Base-by-base conservation (phyloP, 2,888 invertebrate species). In the Branchellion lobata region DNA sequence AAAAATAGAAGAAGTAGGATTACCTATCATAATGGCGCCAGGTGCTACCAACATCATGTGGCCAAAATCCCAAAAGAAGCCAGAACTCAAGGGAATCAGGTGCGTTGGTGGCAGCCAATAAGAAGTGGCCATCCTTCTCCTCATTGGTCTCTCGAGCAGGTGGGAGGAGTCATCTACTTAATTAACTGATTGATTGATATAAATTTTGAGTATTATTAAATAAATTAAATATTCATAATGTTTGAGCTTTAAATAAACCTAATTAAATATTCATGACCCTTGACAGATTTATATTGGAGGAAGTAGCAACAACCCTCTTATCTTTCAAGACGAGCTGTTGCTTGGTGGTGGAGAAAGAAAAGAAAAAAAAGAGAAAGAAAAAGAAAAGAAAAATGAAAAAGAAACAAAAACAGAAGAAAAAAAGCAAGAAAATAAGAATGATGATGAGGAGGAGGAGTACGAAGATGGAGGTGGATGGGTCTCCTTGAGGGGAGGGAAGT, bases 41-140 rank as follows among this genome's bases (percentile, higher is more conserved):
- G 5, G 3, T 24, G 21, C 5, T 24, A 14, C 5, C 61, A 57
- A 3, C 24, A 57, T n/a, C 61, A 57, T n/a, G 61, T 57, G 21
- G n/a, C 24, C n/a, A 24, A 3, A 24, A 18, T 57, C n/a, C 61
- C 61, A 18, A 3, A n/a, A 24, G 61, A 57, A 24, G 61, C 61
- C 14, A 57, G 61, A 57, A 24, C 24, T 5, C 61, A 18, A n/a
- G 61, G 14, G 61, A 24, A 3, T n/a, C 61, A 57, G 24, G n/a
- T 57, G n/a, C 61, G 61, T 14, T 57, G 61, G 61, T 57, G 61
- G 61, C 61, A 57, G 61, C n/a, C 61, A 18, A 57, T 24, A 5
- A 24, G 21, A 5, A 18, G 5, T 14, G 61, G 21, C n/a, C 61
- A 57, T 3, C 61, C 61, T 57, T 57, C 61, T 57, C n/a, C 61